phyloP scores from a whole-genome alignment of 2,888 invertebrate genomes.

The Minunthozetes semirufus region DNA sequence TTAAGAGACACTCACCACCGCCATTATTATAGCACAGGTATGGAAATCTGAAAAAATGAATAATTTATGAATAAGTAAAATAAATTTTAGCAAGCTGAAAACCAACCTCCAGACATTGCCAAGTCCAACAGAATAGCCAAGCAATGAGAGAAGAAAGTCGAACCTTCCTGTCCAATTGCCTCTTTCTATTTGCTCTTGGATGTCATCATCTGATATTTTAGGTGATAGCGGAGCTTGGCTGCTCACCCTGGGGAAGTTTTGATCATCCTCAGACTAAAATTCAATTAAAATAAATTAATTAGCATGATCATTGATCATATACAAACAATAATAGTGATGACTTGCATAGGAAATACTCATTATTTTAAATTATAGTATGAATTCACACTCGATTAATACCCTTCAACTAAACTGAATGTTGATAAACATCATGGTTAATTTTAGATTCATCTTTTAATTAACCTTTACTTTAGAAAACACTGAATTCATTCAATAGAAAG shows the following conservation, averaged over 20 bases:
- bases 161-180: conserved; percentile 63
- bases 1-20: conserved; percentile 55
- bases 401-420: neutral
- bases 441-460: neutral
- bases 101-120: conserved; percentile 64
- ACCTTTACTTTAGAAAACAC: neutral
- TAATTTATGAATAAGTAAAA: neutral
- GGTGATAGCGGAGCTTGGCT: conserved; percentile 50
- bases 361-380: neutral
- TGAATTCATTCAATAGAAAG: too few relatives aligned
- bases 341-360: too few relatives aligned
- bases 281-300: too few relatives aligned
- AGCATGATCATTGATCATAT: too few relatives aligned
- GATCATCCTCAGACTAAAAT: neutral
- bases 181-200: conserved; percentile 14
- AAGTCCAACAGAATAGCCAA: conserved; percentile 66
- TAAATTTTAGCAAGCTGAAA: conserved; percentile 45
- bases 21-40: conserved; percentile 69
- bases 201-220: conserved; percentile 43
- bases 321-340: too few relatives aligned
- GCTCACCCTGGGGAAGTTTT: conserved; percentile 42
- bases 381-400: neutral
- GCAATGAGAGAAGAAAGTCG: conserved; percentile 63
- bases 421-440: neutral
- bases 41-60: conserved; percentile 51